Base-by-base conservation (phyloP, 2,797 vertebrate species). In the Poecilia gillii region DNA sequence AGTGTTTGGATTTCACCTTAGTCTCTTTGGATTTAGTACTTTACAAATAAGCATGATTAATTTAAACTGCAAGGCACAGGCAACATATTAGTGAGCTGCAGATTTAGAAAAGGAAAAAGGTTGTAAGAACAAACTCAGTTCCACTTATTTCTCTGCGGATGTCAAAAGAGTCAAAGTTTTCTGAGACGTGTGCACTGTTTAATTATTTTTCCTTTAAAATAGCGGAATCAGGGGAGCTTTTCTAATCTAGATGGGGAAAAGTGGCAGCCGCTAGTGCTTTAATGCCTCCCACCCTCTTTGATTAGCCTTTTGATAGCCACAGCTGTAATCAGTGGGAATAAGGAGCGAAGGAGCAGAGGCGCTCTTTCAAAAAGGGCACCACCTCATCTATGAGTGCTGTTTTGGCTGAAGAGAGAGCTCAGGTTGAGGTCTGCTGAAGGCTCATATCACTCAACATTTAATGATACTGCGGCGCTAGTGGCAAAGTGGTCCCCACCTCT, bases 281-380 rank as follows among this genome's bases (percentile, higher is more conserved):
- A 83, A 79, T 70, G 25, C 77, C 84, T 88, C 74, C 76, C 84
- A 74, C 89, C 81, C 85, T 84, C 88, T 93, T 93, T 95, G 90
- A 94, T 95, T 95, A 92, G 92, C 90, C 94, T 93, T 94, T 94
- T 91, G 91, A 95, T 94, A 92, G 89, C 83, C 85, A 84, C 73
- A 70, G 86, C 85, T 84, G 85, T 91, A 92, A 94, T 94, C 86
- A 94, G 89, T 74, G 78, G 79, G 89, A 91, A 87, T 84, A 87
- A 86, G 82, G 88, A 88, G 88, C 81, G 85, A 90, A 84, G 81
- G 85, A 33, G 75, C 73, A 75, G 78, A 91, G 89, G 88, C 89
- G 90, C 82, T 81, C 85, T 87, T 92, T 55, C 89, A 74, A 83
- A 82, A 87, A 80, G 87, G 82, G 72, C 79, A 83, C 75, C 78